A percentile compares a stretch with the other conserved stretches of the same genome.
These are phyloP conservation scores for Cataglyphis cursor DNA, from an alignment of 2,888 invertebrate genomes.

Conservation along the genomic window DNA sequence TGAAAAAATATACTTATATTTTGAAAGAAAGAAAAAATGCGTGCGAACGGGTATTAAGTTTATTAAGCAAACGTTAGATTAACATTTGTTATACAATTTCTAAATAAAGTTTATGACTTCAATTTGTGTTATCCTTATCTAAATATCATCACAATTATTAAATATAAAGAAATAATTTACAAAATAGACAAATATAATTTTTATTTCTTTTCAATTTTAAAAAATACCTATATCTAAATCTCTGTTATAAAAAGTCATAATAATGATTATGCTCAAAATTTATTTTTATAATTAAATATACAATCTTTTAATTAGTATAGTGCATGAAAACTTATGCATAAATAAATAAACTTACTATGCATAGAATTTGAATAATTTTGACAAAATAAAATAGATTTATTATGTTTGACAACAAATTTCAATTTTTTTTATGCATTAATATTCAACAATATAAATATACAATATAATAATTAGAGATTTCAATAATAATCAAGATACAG, in stretches of 20 bases:
- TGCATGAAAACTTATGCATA: neutral
- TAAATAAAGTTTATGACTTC: conserved; percentile 64
- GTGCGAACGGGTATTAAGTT: neutral
- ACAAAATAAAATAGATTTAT: neutral
- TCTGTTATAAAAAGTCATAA: neutral
- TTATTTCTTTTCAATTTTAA: neutral
- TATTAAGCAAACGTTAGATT: neutral
- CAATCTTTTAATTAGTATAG: neutral
- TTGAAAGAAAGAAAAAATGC: neutral
- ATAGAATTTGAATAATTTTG: neutral
- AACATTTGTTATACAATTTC: conserved; percentile 47
- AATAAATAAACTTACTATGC: neutral
- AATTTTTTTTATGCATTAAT: neutral
- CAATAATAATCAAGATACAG: neutral
- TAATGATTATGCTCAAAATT: neutral
- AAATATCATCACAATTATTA: conserved; percentile 1
- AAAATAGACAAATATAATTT: neutral
- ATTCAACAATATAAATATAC: neutral
- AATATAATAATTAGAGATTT: neutral
- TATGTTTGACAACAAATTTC: neutral
- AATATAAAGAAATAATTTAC: neutral
- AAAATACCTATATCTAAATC: neutral
- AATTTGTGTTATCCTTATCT: neutral
- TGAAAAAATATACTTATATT: conserved; percentile 12
- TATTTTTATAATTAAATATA: neutral